phyloP scores from a whole-genome alignment of 2,113 vertebrate genomes.

The Ameiurus melas region DNA sequence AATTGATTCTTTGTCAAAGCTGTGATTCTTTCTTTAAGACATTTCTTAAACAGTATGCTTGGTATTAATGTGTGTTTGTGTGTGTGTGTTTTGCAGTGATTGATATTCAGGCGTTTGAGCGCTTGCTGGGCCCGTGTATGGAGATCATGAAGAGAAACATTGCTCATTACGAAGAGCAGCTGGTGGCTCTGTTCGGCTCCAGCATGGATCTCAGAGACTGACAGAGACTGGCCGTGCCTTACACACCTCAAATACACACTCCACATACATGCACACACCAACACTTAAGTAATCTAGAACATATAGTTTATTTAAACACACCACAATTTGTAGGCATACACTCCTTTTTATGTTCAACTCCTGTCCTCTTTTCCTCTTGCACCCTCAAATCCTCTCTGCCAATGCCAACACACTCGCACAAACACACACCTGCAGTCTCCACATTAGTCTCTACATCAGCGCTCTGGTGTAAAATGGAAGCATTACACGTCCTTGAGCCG shows the following conservation, averaged over 20 bases:
- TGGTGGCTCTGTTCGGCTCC: slow-evolving; percentile 98
- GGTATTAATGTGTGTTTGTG: not conserved
- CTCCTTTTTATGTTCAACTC: slow-evolving; percentile 58
- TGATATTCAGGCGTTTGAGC: slow-evolving; percentile 97
- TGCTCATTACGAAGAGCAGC: slow-evolving; percentile 94
- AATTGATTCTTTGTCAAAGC: not conserved
- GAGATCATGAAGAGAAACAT: slow-evolving; percentile 99
- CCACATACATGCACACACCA: slow-evolving; percentile 54
- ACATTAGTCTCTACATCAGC: slow-evolving; percentile 52
- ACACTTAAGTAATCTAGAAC: slow-evolving; percentile 47
- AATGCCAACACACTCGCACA: slow-evolving; percentile 36
- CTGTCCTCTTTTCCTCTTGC: not conserved
- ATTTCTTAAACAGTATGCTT: not conserved
- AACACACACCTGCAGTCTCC: slow-evolving; percentile 39
- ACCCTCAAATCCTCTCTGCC: too few species aligned
- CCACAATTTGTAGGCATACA: slow-evolving; percentile 60
- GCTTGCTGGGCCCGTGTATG: slow-evolving; percentile 97
- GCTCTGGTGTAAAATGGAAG: slow-evolving; percentile 58
- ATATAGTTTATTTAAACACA: slow-evolving; percentile 50
- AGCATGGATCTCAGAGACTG: slow-evolving; percentile 94
- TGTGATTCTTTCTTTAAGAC: not conserved
- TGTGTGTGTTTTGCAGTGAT: slow-evolving; percentile 78
- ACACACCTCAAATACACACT: slow-evolving; percentile 57
- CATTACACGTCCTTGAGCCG: slow-evolving; percentile 54
- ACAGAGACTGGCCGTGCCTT: slow-evolving; percentile 76